Conservation (phyloP, 37 sponge, comb jelly and placozoan genomes). For the Oopsacas minuta region DNA sequence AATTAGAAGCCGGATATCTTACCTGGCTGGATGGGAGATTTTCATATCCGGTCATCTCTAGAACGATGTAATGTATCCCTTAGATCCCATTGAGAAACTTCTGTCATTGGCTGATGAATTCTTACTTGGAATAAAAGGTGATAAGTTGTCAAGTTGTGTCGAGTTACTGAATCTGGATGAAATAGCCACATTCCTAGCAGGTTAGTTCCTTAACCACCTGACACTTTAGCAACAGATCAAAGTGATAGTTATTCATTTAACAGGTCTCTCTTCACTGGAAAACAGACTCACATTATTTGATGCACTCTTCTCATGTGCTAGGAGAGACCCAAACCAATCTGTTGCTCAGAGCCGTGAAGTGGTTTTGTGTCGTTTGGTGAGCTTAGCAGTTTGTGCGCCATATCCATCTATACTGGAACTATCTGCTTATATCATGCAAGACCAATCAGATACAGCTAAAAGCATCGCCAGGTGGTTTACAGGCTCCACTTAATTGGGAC, state of each 20-base stretch:
- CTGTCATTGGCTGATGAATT: background rate
- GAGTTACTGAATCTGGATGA: background rate
- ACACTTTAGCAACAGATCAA: too few species aligned
- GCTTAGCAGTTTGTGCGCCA: background rate
- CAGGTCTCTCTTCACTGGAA: background rate
- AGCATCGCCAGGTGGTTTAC: slow-evolving; percentile 12
- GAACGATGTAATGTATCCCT: too few species aligned
- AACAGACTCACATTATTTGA: background rate
- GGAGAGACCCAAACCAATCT: background rate
- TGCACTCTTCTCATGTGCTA: background rate
- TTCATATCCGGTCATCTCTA: too few species aligned
- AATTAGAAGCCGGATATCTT: too few species aligned
- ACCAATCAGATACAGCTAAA: background rate
- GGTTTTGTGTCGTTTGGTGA: background rate
- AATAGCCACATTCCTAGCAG: background rate
- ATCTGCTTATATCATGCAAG: background rate
- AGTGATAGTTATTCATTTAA: too few species aligned
- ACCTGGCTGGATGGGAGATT: too few species aligned
- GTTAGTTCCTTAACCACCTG: too few species aligned
- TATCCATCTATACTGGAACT: background rate
- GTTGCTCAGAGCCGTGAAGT: background rate
- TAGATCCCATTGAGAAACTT: background rate
- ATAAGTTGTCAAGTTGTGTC: background rate
- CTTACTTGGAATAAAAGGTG: background rate
- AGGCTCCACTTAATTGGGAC: too few species aligned